Percentiles rank a stretch among this genome's conserved stretches.
phyloP scores from a whole-genome alignment of 1,140 invertebrate genomes.

The Cyclargus thomasi region DNA sequence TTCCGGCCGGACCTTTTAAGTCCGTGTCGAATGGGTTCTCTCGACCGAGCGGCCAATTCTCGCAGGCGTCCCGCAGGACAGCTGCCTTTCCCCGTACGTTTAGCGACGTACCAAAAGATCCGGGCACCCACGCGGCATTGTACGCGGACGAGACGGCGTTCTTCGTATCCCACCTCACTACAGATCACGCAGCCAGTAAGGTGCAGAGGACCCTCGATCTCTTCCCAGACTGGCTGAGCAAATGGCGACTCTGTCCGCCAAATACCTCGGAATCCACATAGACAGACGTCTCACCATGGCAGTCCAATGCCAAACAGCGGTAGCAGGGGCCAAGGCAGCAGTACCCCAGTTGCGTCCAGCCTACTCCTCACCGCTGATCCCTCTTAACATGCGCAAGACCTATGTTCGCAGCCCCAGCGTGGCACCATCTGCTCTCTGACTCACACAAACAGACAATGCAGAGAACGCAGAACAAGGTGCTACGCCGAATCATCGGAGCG shows the following conservation, averaged over 20 bases:
- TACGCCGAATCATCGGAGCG: no score
- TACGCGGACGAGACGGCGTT: conserved; percentile 30
- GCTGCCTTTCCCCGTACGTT: conserved; percentile 35
- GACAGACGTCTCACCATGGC: background rate
- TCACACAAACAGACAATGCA: no score
- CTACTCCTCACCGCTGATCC: no score
- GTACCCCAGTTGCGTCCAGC: no score
- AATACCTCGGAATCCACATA: background rate
- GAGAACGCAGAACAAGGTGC: no score
- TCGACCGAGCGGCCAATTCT: conserved; percentile 18
- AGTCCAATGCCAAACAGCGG: no score
- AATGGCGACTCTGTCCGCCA: background rate
- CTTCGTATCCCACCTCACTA: conserved; percentile 16
- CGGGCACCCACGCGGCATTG: conserved; percentile 23
- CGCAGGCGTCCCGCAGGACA: conserved; percentile 47
- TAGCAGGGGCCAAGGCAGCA: no score
- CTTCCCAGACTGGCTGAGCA: background rate
- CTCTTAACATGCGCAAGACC: no score
- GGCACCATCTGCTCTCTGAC: no score
- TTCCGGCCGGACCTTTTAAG: conserved; percentile 14
- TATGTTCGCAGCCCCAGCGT: no score
- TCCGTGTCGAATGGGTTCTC: conserved; percentile 18
- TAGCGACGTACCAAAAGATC: conserved; percentile 43
- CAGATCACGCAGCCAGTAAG: background rate
- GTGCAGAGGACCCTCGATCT: conserved; percentile 17